Conservation (phyloP, 64 coral and sea anemone genomes). For the Dendrophyllia cribrosa region DNA sequence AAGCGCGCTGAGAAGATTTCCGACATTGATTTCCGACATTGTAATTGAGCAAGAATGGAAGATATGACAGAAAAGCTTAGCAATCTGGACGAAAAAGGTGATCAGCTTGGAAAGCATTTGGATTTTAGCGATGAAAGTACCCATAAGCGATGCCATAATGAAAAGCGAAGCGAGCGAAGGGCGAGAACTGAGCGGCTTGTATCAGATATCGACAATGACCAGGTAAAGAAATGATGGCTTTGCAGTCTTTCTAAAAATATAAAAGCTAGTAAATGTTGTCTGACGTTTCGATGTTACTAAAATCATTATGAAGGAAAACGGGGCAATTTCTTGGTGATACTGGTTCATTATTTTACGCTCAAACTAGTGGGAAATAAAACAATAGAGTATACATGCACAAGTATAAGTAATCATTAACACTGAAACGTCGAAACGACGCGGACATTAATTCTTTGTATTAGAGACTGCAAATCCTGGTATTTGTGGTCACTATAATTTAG, state of each 20-base stretch:
- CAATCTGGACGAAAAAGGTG: too few relatives aligned
- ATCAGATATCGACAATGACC: constrained; percentile 49
- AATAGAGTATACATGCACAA: constrained; percentile 40
- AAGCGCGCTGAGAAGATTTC: too few relatives aligned
- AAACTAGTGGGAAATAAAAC: constrained; percentile 15
- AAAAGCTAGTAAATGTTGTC: constrained; percentile 49
- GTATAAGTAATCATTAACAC: constrained; percentile 46
- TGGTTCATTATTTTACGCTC: not conserved
- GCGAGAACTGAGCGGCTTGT: constrained; percentile 52
- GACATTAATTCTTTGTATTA: too few relatives aligned
- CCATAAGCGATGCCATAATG: constrained; percentile 7
- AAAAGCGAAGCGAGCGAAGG: constrained; percentile 31
- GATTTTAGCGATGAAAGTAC: too few relatives aligned
- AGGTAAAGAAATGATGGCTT: constrained; percentile 52
- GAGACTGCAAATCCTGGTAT: too few relatives aligned
- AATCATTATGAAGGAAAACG: constrained; percentile 43
- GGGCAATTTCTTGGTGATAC: constrained; percentile 36
- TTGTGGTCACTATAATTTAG: too few relatives aligned
- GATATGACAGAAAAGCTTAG: too few relatives aligned
- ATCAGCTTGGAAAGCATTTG: too few relatives aligned
- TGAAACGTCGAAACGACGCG: constrained; percentile 39
- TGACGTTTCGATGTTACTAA: constrained; percentile 55
- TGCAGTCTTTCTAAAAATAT: constrained; percentile 36
- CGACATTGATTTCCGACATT: too few relatives aligned
- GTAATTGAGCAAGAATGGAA: too few relatives aligned